Conservation (phyloP, 30 jellyfish, hydroid and myxozoan genomes). For the Phacellophora camtschatica region DNA sequence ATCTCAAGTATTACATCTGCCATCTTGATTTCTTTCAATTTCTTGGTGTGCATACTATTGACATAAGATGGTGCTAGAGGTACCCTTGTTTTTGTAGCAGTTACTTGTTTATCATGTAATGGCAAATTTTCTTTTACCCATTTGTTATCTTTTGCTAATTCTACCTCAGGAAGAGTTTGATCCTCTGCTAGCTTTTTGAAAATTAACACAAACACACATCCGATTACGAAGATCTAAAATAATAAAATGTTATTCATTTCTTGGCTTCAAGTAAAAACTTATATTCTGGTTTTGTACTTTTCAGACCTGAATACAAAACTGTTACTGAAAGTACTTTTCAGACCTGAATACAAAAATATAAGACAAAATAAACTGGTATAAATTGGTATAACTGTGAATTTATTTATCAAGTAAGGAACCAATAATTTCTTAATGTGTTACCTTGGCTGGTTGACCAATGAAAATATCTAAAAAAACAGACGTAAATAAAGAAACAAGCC, state of each 20-base stretch:
- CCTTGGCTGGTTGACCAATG: slow-evolving; percentile 81
- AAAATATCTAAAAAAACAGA: slow-evolving; percentile 75
- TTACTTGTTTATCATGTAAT: background rate
- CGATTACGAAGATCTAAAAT: slow-evolving; percentile 64
- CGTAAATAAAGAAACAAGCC: slow-evolving; percentile 72
- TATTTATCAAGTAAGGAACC: too few relatives aligned
- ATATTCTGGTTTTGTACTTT: too few relatives aligned
- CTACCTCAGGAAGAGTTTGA: slow-evolving; percentile 41
- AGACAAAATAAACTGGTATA: too few relatives aligned
- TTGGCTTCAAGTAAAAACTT: too few relatives aligned
- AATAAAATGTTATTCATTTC: too few relatives aligned
- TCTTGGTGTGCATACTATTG: slow-evolving; percentile 37
- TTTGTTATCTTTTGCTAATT: slow-evolving; percentile 19
- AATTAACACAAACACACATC: slow-evolving; percentile 61
- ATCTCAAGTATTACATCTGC: slow-evolving; percentile 45
- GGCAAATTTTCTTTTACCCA: slow-evolving; percentile 25
- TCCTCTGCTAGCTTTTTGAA: slow-evolving; percentile 59
- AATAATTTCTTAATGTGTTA: background rate
- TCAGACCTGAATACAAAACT: too few relatives aligned
- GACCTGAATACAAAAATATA: too few relatives aligned
- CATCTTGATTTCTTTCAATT: slow-evolving; percentile 41
- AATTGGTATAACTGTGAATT: too few relatives aligned
- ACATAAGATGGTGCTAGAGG: slow-evolving; percentile 51
- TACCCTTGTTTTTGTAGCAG: background rate
- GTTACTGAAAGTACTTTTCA: too few relatives aligned